Evolutionary conservation across 2,797 vertebrate species (phyloP).

Genomic region (Rhincodon typus): DNA sequence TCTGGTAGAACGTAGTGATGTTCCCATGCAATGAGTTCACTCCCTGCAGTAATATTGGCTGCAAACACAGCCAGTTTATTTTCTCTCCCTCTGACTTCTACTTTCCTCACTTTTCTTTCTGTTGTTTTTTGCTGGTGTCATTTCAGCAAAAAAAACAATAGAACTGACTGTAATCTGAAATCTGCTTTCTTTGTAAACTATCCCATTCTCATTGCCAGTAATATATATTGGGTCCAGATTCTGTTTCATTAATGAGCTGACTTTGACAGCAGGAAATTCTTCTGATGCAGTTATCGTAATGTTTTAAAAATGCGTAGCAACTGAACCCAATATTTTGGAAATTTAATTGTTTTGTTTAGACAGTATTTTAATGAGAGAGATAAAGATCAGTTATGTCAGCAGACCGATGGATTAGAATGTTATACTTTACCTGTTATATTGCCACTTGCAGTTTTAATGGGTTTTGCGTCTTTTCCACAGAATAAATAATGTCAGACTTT

Average conservation of each 20-base stretch:
- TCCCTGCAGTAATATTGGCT: no score
- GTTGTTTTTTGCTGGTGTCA: neutral
- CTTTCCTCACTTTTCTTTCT: neutral
- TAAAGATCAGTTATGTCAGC: constrained; percentile 35
- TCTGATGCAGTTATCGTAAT: constrained; percentile 2
- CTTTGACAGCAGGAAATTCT: constrained; percentile 31
- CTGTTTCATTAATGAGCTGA: constrained; percentile 30
- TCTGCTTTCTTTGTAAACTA: constrained; percentile 18
- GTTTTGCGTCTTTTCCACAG: constrained; percentile 18
- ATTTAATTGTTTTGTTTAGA: constrained; percentile 36
- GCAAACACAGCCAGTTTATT: neutral
- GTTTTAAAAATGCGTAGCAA: constrained; percentile 28
- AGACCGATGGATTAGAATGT: constrained; percentile 33
- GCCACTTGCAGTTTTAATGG: constrained; percentile 28
- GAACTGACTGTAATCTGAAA: neutral
- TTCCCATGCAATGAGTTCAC: no score
- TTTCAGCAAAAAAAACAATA: neutral
- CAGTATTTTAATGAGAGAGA: constrained; percentile 35
- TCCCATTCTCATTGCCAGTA: neutral
- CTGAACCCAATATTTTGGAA: constrained; percentile 3
- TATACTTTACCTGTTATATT: constrained; percentile 25
- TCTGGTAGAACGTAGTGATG: no score
- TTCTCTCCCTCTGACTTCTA: neutral
- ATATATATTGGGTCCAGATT: constrained; percentile 2
- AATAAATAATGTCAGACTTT: constrained; percentile 19